Conservation (phyloP, 2,113 vertebrate species). For the Ptilorrhoa leucosticta region DNA sequence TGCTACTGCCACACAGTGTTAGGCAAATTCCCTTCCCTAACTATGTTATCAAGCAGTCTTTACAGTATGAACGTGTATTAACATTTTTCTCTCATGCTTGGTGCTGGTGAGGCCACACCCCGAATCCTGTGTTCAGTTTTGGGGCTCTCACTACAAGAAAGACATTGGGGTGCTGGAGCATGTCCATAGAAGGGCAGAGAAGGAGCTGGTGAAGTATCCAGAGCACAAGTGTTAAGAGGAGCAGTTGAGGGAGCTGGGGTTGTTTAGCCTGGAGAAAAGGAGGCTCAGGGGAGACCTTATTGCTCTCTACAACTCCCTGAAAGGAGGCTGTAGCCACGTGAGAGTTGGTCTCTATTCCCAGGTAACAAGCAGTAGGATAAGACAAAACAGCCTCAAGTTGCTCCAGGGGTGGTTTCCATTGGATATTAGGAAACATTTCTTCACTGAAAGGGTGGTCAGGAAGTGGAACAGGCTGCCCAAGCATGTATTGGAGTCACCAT, state of each 20-base stretch:
- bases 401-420: neutral
- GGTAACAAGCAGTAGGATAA: neutral
- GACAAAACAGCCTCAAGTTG: neutral
- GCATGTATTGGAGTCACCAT: too few species aligned
- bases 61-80: neutral
- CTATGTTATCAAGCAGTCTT: neutral
- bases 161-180: neutral
- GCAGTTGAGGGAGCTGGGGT: neutral
- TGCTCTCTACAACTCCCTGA: fast-evolving
- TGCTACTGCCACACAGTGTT: neutral
- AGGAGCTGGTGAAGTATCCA: neutral
- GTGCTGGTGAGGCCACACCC: neutral
- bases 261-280: neutral
- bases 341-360: neutral
- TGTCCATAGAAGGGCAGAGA: neutral
- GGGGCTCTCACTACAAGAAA: neutral
- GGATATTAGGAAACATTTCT: neutral
- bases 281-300: neutral
- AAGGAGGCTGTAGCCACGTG: neutral
- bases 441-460: neutral
- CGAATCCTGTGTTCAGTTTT: neutral
- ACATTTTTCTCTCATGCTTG: neutral
- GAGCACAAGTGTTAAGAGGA: neutral
- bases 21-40: neutral
- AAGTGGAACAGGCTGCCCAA: neutral